A percentile compares a stretch with the other conserved stretches of the same genome.
These are phyloP conservation scores for Goniozus legneri DNA, from an alignment of 1,140 invertebrate species.

Conservation along the genomic window DNA sequence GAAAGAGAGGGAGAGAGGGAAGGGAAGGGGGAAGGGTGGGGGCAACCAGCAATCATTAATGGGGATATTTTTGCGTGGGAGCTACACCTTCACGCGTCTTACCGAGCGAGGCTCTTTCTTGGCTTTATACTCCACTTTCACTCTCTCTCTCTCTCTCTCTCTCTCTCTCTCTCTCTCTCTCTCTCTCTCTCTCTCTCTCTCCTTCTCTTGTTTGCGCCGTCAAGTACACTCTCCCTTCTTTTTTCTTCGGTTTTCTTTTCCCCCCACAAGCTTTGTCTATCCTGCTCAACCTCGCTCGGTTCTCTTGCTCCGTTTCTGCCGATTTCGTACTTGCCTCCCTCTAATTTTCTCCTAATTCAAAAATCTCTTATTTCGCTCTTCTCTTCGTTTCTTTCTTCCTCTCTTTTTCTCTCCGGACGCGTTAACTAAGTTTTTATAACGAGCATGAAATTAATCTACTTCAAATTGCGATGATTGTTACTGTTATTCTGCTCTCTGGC, in stretches of 20 bases:
- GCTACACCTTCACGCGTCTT: too few species aligned
- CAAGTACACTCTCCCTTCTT: conserved; percentile 3
- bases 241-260: background rate
- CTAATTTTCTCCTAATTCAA: conserved; percentile 12
- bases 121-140: conserved; percentile 21
- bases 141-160: conserved; percentile 4
- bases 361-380: background rate
- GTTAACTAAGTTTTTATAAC: too few species aligned
- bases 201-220: background rate
- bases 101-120: too few species aligned
- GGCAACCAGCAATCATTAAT: conserved; percentile 48
- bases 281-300: background rate
- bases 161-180: conserved; percentile 1
- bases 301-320: conserved; percentile 26
- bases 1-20: background rate
- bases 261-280: background rate
- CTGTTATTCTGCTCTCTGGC: too few species aligned
- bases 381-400: conserved; percentile 5
- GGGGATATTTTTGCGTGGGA: conserved; percentile 44
- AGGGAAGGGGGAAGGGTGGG: conserved; percentile 20
- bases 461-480: too few species aligned
- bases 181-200: conserved; percentile 8
- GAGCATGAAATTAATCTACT: too few species aligned
- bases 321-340: conserved; percentile 15
- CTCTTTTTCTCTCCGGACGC: conserved; percentile 1